Evolutionary conservation across 2,888 invertebrate species (phyloP).

Genomic region (Liposcelis brunnea): DNA sequence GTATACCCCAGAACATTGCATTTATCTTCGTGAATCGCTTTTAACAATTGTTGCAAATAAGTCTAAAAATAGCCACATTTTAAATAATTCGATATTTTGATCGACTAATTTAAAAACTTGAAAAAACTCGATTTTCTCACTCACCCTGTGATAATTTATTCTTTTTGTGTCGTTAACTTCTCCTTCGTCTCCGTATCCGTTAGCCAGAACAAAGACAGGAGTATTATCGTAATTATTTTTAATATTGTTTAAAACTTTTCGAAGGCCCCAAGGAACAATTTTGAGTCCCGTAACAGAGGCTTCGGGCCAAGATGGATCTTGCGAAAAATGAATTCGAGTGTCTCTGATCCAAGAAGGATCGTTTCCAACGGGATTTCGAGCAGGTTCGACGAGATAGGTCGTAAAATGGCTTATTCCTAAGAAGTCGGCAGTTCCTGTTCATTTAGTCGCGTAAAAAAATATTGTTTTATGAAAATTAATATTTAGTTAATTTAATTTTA

Average conservation of each 20-base stretch:
- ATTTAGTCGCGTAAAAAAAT: background rate
- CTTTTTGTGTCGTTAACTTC: constrained; percentile 23
- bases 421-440: constrained; percentile 44
- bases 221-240: constrained; percentile 28
- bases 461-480: background rate
- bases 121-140: too few species aligned
- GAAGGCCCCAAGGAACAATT: constrained; percentile 31
- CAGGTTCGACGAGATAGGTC: constrained; percentile 26
- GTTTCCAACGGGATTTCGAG: background rate
- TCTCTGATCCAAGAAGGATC: background rate
- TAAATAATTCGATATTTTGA: too few species aligned
- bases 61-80: constrained; percentile 12
- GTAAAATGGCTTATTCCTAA: constrained; percentile 58
- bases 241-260: constrained; percentile 27
- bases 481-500: background rate
- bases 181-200: constrained; percentile 23
- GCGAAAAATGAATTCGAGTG: background rate
- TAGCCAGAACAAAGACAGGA: constrained; percentile 29
- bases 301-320: background rate
- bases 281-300: constrained; percentile 15
- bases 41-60: constrained; percentile 30
- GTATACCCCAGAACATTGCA: constrained; percentile 47
- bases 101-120: too few species aligned
- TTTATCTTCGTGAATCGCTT: constrained; percentile 32
- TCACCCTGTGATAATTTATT: constrained; percentile 11